Conservation (phyloP, 2,797 vertebrate genomes). For the Acanthurus leucopareius region DNA sequence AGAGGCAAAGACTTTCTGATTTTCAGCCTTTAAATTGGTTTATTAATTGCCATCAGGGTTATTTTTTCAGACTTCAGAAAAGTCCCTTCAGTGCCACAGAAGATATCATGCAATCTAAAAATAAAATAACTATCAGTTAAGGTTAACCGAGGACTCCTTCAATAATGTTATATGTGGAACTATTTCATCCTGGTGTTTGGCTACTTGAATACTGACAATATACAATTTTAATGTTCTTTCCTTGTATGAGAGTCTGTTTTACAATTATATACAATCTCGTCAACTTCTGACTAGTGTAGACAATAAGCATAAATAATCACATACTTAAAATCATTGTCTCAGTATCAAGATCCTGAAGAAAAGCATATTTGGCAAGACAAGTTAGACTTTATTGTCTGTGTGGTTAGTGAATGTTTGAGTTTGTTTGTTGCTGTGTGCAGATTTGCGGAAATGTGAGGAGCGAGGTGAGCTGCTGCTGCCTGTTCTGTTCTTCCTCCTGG, state of each 20-base stretch:
- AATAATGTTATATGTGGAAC: too few relatives aligned
- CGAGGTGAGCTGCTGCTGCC: constrained; percentile 87
- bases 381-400: neutral
- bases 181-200: too few relatives aligned
- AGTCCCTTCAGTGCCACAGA: neutral
- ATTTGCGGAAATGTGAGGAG: constrained; percentile 86
- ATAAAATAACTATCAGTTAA: neutral
- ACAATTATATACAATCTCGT: neutral
- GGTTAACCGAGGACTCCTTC: neutral
- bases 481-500: constrained; percentile 85
- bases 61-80: too few relatives aligned
- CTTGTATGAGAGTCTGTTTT: too few relatives aligned
- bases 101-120: neutral
- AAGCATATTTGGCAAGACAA: neutral
- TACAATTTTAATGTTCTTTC: too few relatives aligned
- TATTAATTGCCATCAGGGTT: too few relatives aligned
- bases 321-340: neutral
- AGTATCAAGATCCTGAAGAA: neutral
- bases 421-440: constrained; percentile 61
- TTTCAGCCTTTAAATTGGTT: neutral
- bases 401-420: neutral
- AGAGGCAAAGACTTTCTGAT: neutral
- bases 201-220: too few relatives aligned
- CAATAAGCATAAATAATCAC: neutral
- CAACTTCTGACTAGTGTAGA: neutral